Evolutionary conservation across 2,888 invertebrate genomes (phyloP), one percentile per base, ranked within the genome.

Genomic region (Serripes groenlandicus): DNA sequence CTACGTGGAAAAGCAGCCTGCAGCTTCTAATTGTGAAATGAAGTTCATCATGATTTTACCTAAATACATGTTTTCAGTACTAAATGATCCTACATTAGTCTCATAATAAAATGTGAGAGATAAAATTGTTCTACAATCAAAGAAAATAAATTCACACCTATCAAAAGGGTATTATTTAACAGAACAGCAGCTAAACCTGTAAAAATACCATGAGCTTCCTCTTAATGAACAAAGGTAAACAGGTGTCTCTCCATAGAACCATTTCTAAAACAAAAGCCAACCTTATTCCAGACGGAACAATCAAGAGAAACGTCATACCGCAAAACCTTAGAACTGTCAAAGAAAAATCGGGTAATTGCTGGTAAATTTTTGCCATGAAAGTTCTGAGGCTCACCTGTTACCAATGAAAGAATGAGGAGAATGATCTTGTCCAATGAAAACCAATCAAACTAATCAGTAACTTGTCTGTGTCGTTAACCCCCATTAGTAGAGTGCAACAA

Each of bases 291-390:
- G 42, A 66, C n/a, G 23, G 23, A 35, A 34, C 37, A 66, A 66
- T 66, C 42, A 42, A 23, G 15, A 35, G 26, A 66, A 32, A 37
- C n/a, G 42, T 66, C 23, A 23, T 21, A 26, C 42, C 23, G 34
- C 66, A 66, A 66, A 18, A 26, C 42, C 42, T 26, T 18, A 64
- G 66, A 66, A 15, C 21, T 42, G 66, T 66, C 66, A 66, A 62
- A 66, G 66, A 66, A 42, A 66, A 23, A 23, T 42, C 35, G 21
- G 34, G 37, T 66, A 11, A 42, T 23, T 42, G 5, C 21, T 26
- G 66, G 23, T 11, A 34, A 1, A 42, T 66, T 66, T 66, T 42
- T 66, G 66, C 35, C 23, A 66, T 66, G 66, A 66, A 66, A 42
- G 42, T 66, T 66, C 26, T 28, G 9, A 1, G 15, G 21, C 66